phyloP scores from a whole-genome alignment of 2,888 invertebrate genomes.

The Xanthorhoe spadicearia region DNA sequence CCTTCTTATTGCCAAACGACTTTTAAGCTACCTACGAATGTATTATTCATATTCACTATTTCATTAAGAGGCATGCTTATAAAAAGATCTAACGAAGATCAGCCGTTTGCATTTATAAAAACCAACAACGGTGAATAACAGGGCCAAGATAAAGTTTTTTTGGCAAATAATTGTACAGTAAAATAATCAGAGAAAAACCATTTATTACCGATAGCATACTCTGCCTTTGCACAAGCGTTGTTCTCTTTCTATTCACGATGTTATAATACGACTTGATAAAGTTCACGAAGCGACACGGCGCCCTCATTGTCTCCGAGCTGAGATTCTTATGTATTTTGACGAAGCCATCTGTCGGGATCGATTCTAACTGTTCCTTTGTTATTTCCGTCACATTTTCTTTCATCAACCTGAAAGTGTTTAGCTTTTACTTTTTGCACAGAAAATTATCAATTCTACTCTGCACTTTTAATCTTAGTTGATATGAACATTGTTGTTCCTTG shows the following conservation, averaged over 20 bases:
- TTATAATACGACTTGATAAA: conserved; percentile 83
- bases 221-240: conserved; percentile 84
- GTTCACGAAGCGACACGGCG: conserved; percentile 84
- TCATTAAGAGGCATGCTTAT: too few species aligned
- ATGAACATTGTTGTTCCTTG: background rate
- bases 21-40: too few species aligned
- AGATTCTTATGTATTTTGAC: conserved; percentile 66
- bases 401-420: conserved; percentile 55
- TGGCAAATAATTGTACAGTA: background rate
- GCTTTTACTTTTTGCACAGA: background rate
- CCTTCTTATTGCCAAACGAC: too few species aligned
- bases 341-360: conserved; percentile 68
- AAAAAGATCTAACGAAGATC: too few species aligned
- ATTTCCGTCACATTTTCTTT: conserved; percentile 68
- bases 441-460: background rate
- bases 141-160: background rate
- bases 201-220: conserved; percentile 86
- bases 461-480: background rate
- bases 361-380: conserved; percentile 61
- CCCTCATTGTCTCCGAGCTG: conserved; percentile 60
- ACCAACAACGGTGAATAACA: too few species aligned
- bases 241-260: conserved; percentile 86
- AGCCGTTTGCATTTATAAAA: too few species aligned
- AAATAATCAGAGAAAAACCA: background rate
- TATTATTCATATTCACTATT: too few species aligned